Percentiles rank a stretch among this genome's conserved stretches.
Evolutionary conservation across 1,140 invertebrate species (phyloP).

Genomic region (Drosophila mauritiana): DNA sequence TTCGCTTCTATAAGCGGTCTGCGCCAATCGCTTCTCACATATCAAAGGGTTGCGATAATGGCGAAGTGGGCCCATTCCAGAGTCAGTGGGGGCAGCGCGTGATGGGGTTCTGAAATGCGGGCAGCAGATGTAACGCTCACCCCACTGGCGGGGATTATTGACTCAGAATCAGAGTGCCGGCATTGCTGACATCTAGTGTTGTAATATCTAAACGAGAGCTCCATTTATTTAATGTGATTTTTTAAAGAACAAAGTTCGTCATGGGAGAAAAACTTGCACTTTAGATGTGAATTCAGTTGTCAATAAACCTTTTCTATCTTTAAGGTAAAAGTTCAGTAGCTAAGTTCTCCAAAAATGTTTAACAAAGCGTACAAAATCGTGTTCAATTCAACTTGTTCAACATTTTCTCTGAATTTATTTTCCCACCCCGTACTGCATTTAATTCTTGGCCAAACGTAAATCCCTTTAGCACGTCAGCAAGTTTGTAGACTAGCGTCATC

Average conservation of each 20-base stretch:
- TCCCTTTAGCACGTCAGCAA: slow-evolving; percentile 23
- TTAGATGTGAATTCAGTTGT: no score
- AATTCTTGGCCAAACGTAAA: slow-evolving; percentile 8
- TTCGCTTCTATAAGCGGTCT: slow-evolving; percentile 43
- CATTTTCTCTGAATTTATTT: background rate
- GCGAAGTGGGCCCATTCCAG: background rate
- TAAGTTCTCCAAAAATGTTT: no score
- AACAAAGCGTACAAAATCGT: no score
- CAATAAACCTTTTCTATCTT: no score
- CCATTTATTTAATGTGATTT: background rate
- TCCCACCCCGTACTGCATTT: slow-evolving; percentile 1
- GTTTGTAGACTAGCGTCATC: slow-evolving; percentile 36
- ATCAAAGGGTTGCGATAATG: slow-evolving; percentile 41
- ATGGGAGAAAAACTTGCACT: background rate
- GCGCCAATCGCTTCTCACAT: slow-evolving; percentile 51
- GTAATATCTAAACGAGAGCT: slow-evolving; percentile 19
- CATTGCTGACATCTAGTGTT: slow-evolving; percentile 4
- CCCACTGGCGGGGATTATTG: slow-evolving; percentile 1
- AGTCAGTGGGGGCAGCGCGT: slow-evolving; percentile 15
- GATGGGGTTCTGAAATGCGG: slow-evolving; percentile 37
- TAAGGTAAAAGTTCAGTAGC: no score
- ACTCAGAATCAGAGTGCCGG: slow-evolving; percentile 13
- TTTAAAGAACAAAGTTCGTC: background rate
- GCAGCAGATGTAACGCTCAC: slow-evolving; percentile 27
- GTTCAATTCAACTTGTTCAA: background rate